Evolutionary conservation across 2,888 invertebrate species (phyloP), one percentile per base, ranked within the genome.

Genomic region (Lasioglossum malachurum): DNA sequence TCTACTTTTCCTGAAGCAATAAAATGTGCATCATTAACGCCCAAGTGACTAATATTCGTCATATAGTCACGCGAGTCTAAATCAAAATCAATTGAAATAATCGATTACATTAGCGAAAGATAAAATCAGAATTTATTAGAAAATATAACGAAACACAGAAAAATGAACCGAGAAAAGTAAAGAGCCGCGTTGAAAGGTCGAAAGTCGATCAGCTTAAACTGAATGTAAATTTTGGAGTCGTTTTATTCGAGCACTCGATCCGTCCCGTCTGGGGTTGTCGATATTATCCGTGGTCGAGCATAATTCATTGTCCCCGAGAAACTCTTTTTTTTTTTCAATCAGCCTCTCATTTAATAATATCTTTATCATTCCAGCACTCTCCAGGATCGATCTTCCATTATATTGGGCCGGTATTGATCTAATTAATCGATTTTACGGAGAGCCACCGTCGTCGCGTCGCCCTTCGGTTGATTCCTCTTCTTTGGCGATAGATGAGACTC

Each of bases 351-450:
- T 87, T 83, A 83, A 83, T 83, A 87, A 83, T 87, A 83, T 87
- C 88, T 81, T 87, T 80, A 46, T 77, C 53, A 60, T 80, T 35
- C 72, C 57, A 49, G 16, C 67, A 31, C 31, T 19, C 64, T 41
- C 19, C 23, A 7, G n/a, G n/a, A 41, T 16, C 49, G 57, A 46
- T 73, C 78, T 38, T 60, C 78, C 73, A 80, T 83, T 87, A 80
- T 83, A 67, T 53, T 35, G 27, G 35, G 14, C 60, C 23, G 49
- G 60, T 84, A 87, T 81, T 84, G 84, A 72, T 78, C 87, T 87
- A 81, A 87, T 87, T 87, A 87, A 87, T 87, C 88, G 87, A 87
- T 87, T 80, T 78, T 12, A 57, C 60, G 78, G 67, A 69, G 64
- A 67, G 67, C 46, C 41, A 57, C 2, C n/a, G 53, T 23, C 71